phyloP scores from a whole-genome alignment of 2,113 vertebrate genomes.

The Eupsittula cactorum region DNA sequence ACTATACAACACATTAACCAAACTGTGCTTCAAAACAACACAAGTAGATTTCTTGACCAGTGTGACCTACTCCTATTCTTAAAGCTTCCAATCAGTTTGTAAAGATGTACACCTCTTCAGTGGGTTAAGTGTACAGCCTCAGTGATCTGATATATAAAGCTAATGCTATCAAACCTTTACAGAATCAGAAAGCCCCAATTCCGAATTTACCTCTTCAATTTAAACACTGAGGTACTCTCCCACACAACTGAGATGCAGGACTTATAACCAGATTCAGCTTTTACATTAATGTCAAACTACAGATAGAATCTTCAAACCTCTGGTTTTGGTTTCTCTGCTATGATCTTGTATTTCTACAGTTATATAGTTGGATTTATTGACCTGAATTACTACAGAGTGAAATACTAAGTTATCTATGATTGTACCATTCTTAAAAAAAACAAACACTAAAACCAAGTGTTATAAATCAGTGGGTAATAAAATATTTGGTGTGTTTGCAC shows the following conservation, averaged over 20 bases:
- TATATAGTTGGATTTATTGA: background rate
- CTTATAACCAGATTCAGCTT: background rate
- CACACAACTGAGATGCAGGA: background rate
- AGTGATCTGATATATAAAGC: background rate
- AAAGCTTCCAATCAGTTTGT: background rate
- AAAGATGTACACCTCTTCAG: background rate
- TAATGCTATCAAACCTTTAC: background rate
- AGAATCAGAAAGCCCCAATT: background rate
- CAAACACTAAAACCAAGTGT: background rate
- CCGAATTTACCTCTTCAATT: background rate
- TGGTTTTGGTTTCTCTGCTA: background rate
- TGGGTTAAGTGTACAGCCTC: background rate
- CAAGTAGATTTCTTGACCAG: background rate
- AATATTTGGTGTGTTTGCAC: background rate
- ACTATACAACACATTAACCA: background rate
- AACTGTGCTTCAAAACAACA: background rate
- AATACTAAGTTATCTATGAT: background rate
- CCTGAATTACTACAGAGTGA: background rate
- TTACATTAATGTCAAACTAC: background rate
- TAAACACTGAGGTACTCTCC: background rate
- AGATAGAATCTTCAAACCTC: background rate
- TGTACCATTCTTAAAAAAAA: background rate
- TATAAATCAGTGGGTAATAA: background rate
- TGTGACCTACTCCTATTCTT: background rate
- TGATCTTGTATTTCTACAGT: background rate